Evolutionary conservation across 2,113 vertebrate genomes (phyloP), one percentile per base, ranked within the genome.

Genomic region (Dicentrarchus labrax): DNA sequence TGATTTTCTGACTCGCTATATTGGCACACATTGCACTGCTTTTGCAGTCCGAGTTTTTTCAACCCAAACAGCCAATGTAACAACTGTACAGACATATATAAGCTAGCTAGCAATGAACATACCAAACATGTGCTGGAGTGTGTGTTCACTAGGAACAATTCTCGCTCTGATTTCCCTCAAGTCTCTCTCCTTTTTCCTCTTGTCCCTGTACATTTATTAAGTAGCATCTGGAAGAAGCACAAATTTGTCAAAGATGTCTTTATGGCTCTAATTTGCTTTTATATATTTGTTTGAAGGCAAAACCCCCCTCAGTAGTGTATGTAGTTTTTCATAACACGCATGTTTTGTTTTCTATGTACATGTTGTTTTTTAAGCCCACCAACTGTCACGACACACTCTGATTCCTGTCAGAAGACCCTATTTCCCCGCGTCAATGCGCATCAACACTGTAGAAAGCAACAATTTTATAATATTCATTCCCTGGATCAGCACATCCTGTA

Each of bases 241-340:
- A 64, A 11, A 39, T 53, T 53, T 53, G 16, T 41, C 10, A 66
- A 59, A 76, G 16, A 41, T 22, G 8, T 3, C 9, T 80, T 76
- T 30, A 8, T 61, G 66, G 15, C 19, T 64, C 19, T 19, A 16
- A 6, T 51, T 56, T 47, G 3, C 7, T 24, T 54, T 61, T 62
- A 51, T 66, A 30, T 3, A 24, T 60, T 48, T 15, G 0, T 84
- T 68, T 68, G 11, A 47, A 72, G 54, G 60, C 19, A 30, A 80
- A 59, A 19, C n/a, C 5, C 16, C 4, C 24, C 19, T 22, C 11
- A 5, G 24, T 0, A 7, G n/a, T 21, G 8, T 22, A 53, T 17
- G 8, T 2, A n/a, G 17, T 11, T 6, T 59, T 57, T 73, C 38
- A 60, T 47, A 79, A 24, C 47, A 47, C 24, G 39, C n/a, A 41